These are phyloP conservation scores for Phataginus tetradactyla DNA, from an alignment of 2,797 vertebrate species.

Conservation along the genomic window DNA sequence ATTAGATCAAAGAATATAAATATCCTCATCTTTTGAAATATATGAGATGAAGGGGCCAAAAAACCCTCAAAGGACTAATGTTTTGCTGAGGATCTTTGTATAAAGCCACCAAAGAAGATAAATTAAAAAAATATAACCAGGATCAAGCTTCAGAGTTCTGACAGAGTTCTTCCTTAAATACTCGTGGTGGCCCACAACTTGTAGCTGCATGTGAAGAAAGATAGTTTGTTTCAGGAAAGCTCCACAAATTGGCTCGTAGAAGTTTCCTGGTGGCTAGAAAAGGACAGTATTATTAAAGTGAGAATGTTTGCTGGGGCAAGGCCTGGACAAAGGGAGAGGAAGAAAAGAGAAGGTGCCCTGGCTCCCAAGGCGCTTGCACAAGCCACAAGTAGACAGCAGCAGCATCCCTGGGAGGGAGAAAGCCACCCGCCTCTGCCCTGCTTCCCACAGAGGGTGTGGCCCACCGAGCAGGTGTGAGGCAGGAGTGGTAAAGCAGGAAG, in stretches of 20 bases:
- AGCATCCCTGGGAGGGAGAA: neutral
- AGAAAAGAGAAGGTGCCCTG: neutral
- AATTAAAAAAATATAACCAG: neutral
- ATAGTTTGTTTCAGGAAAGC: too few species aligned
- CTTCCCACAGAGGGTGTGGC: neutral
- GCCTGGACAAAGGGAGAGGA: neutral
- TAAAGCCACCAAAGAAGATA: neutral
- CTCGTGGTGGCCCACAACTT: neutral
- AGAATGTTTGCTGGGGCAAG: neutral
- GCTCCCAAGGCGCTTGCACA: neutral
- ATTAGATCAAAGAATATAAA: neutral
- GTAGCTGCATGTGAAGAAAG: neutral
- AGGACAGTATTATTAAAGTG: neutral
- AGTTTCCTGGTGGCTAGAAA: neutral
- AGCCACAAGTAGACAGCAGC: neutral
- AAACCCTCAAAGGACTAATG: neutral
- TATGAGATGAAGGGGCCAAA: neutral
- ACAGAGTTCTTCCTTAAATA: neutral
- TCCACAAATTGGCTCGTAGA: neutral
- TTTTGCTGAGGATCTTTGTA: conserved; percentile 29
- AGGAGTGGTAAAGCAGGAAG: neutral
- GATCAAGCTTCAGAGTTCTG: neutral
- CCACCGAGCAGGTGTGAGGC: neutral
- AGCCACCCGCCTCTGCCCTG: rapidly evolving
- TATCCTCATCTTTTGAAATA: neutral